Evolutionary conservation across 2,888 invertebrate species (phyloP).

Genomic region (Ormyrus labotus): DNA sequence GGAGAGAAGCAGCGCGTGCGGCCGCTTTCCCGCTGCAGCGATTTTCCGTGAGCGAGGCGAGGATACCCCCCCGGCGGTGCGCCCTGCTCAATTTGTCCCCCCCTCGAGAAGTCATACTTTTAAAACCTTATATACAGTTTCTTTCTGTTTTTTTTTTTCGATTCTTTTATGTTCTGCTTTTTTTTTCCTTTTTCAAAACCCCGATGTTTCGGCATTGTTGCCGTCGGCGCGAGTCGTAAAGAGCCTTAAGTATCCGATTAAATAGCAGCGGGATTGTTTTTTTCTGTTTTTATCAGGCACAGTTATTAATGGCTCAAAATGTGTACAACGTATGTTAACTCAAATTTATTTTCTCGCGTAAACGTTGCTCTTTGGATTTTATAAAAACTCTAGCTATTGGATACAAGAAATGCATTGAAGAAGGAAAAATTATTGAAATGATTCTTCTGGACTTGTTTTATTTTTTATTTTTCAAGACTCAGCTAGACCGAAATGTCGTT

Average conservation of each 20-base stretch:
- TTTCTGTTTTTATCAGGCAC: conserved; percentile 16
- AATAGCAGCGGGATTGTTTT: conserved; percentile 12
- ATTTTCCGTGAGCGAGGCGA: neutral
- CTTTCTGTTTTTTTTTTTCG: conserved; percentile 36
- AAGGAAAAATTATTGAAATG: too few relatives aligned
- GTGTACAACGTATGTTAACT: too few relatives aligned
- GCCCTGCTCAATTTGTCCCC: conserved; percentile 33
- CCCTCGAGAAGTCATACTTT: conserved; percentile 49
- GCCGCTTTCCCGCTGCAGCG: neutral
- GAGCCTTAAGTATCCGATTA: conserved; percentile 43
- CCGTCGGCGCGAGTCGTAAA: conserved; percentile 33
- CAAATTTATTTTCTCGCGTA: too few relatives aligned
- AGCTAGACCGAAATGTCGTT: too few relatives aligned
- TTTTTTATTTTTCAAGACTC: too few relatives aligned
- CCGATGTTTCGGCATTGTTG: conserved; percentile 56
- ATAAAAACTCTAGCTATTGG: too few relatives aligned
- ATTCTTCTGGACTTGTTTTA: too few relatives aligned
- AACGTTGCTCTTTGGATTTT: too few relatives aligned
- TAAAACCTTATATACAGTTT: conserved; percentile 50
- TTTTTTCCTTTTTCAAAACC: conserved; percentile 49
- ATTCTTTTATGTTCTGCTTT: conserved; percentile 54
- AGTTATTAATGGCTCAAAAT: conserved; percentile 7
- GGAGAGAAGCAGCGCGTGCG: conserved; percentile 3
- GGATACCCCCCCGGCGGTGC: neutral
- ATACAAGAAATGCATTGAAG: too few relatives aligned